Percentiles rank a stretch among this genome's conserved stretches.
phyloP scores from a whole-genome alignment of 1,140 invertebrate species.

The Drosophila jambulina region DNA sequence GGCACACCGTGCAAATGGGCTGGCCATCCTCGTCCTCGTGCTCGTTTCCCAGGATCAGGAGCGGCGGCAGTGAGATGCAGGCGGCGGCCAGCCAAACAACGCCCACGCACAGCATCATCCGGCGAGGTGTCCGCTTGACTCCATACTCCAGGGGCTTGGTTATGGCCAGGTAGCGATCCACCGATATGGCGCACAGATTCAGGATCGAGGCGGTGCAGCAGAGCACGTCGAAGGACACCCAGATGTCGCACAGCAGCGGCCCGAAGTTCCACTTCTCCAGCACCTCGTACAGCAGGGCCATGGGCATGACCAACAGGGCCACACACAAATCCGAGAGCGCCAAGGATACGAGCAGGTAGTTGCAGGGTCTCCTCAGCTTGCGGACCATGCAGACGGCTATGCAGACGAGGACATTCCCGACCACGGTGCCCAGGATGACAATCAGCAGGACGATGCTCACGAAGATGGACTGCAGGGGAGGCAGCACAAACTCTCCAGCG shows the following conservation, averaged over 20 bases:
- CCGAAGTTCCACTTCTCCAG: slow-evolving; percentile 94
- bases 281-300: slow-evolving; percentile 93
- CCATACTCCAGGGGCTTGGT: slow-evolving; percentile 96
- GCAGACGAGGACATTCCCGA: slow-evolving; percentile 96
- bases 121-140: slow-evolving; percentile 92
- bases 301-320: slow-evolving; percentile 93
- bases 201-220: slow-evolving; percentile 95
- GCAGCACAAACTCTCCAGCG: slow-evolving; percentile 78
- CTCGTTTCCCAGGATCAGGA: slow-evolving; percentile 95
- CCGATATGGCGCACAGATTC: slow-evolving; percentile 96
- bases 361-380: slow-evolving; percentile 93
- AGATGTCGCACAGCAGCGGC: slow-evolving; percentile 92
- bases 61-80: slow-evolving; percentile 94
- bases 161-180: slow-evolving; percentile 95
- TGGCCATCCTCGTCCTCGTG: slow-evolving; percentile 87
- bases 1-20: slow-evolving; percentile 92
- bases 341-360: slow-evolving; percentile 95
- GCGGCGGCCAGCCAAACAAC: slow-evolving; percentile 96
- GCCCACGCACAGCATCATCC: slow-evolving; percentile 93
- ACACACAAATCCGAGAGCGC: slow-evolving; percentile 95
- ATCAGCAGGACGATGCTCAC: slow-evolving; percentile 90
- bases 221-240: slow-evolving; percentile 93
- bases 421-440: slow-evolving; percentile 92
- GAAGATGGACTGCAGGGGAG: slow-evolving; percentile 88
- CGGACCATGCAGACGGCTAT: slow-evolving; percentile 94